A percentile compares a stretch with the other conserved stretches of the same genome.
phyloP scores from a whole-genome alignment of 2,888 invertebrate species.

The Phania funesta region DNA sequence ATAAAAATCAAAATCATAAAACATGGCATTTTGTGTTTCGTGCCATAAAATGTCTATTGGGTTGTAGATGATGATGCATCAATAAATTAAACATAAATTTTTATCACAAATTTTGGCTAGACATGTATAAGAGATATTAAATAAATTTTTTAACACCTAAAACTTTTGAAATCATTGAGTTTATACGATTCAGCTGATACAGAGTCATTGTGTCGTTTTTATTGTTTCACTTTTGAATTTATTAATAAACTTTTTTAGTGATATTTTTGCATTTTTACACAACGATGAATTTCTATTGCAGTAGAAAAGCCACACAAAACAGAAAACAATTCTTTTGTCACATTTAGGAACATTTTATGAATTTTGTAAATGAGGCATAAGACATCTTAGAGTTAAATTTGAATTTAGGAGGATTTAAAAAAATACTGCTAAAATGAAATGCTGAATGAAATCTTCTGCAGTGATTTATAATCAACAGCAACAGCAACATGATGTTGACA shows the following conservation, averaged over 20 bases:
- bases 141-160: conserved; percentile 23
- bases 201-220: background rate
- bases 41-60: conserved; percentile 1
- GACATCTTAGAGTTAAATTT: background rate
- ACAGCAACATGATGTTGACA: conserved; percentile 39
- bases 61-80: background rate
- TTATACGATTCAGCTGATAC: background rate
- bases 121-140: background rate
- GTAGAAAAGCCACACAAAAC: conserved; percentile 16
- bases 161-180: background rate
- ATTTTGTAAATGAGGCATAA: conserved; percentile 52
- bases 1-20: conserved; percentile 6
- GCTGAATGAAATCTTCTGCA: conserved; percentile 53
- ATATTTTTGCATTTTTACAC: conserved; percentile 44
- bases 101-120: too few species aligned
- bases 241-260: conserved; percentile 16
- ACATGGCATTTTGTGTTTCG: conserved; percentile 19
- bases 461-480: conserved; percentile 42
- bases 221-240: conserved; percentile 20
- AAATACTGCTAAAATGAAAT: background rate
- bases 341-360: conserved; percentile 52
- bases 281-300: conserved; percentile 6
- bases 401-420: too few species aligned
- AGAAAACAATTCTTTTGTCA: conserved; percentile 31
- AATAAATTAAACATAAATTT: conserved; percentile 11